Evolutionary conservation across 2,888 invertebrate species (phyloP).

Genomic region (Dicyrtomina minuta): DNA sequence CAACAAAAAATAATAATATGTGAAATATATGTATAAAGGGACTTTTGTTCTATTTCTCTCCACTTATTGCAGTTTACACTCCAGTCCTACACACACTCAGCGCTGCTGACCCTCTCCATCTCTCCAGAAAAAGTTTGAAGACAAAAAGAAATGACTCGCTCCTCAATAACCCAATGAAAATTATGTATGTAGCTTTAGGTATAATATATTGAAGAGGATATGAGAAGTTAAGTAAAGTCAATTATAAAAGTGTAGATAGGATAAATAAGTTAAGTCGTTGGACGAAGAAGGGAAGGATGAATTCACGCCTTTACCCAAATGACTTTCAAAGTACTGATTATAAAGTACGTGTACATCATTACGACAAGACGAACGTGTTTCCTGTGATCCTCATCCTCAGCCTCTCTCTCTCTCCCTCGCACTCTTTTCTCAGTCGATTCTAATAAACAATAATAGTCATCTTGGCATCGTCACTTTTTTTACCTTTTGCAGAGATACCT

Average conservation of each 20-base stretch:
- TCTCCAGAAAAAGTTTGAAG: too few species aligned
- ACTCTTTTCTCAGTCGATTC: slow-evolving; percentile 17
- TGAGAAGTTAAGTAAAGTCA: neutral
- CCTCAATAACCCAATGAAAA: too few species aligned
- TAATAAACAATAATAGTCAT: slow-evolving; percentile 34
- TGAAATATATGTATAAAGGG: too few species aligned
- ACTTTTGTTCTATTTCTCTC: too few species aligned
- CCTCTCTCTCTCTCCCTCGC: too few species aligned
- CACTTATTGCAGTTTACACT: too few species aligned
- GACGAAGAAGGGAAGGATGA: slow-evolving; percentile 12
- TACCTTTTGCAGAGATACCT: neutral
- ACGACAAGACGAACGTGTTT: slow-evolving; percentile 34
- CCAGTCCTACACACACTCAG: too few species aligned
- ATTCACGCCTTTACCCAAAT: slow-evolving; percentile 24
- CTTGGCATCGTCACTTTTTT: slow-evolving; percentile 20
- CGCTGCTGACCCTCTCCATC: too few species aligned
- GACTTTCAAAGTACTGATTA: slow-evolving; percentile 23
- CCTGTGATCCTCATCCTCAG: slow-evolving; percentile 28
- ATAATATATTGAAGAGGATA: too few species aligned
- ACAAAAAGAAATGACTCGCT: too few species aligned
- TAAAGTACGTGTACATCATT: slow-evolving; percentile 36
- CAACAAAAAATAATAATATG: too few species aligned
- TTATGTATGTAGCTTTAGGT: too few species aligned
- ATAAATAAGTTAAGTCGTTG: neutral
- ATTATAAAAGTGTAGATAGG: slow-evolving; percentile 1